Percentiles rank a stretch among this genome's conserved stretches.
phyloP scores from a whole-genome alignment of 2,888 invertebrate genomes.

The Drosophila anomalata region DNA sequence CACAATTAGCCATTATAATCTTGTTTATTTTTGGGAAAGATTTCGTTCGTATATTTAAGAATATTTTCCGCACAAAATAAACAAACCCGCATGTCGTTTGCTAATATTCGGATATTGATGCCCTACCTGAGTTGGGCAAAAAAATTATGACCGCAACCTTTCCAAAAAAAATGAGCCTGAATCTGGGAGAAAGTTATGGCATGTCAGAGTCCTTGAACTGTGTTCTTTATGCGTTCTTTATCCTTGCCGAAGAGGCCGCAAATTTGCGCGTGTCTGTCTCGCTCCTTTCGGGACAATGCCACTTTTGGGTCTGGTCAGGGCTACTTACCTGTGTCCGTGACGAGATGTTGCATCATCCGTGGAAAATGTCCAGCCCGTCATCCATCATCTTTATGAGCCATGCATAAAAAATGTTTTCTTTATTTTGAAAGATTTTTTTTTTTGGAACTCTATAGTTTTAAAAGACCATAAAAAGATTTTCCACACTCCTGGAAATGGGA shows the following conservation, averaged over 20 bases:
- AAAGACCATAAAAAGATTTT: slow-evolving; percentile 36
- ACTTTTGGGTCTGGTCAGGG: slow-evolving; percentile 39
- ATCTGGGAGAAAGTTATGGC: slow-evolving; percentile 58
- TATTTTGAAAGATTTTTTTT: slow-evolving; percentile 23
- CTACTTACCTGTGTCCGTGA: slow-evolving; percentile 41
- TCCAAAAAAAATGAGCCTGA: slow-evolving; percentile 41
- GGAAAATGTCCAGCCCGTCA: slow-evolving; percentile 42
- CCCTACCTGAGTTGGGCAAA: slow-evolving; percentile 25
- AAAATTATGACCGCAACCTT: slow-evolving; percentile 60
- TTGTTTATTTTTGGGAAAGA: slow-evolving; percentile 28
- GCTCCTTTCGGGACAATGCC: slow-evolving; percentile 54
- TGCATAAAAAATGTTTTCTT: slow-evolving; percentile 42
- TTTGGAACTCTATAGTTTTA: slow-evolving; percentile 3
- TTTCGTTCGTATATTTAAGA: slow-evolving; percentile 28
- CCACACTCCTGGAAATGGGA: slow-evolving; percentile 15
- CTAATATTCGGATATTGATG: slow-evolving; percentile 18
- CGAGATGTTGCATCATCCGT: slow-evolving; percentile 65
- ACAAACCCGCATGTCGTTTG: slow-evolving; percentile 5
- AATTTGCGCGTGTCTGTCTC: slow-evolving; percentile 65
- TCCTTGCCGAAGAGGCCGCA: slow-evolving; percentile 37
- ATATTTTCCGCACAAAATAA: slow-evolving; percentile 7
- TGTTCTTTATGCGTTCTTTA: slow-evolving; percentile 68
- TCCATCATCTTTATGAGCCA: slow-evolving; percentile 53
- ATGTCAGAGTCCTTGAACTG: slow-evolving; percentile 68
- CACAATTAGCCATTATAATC: slow-evolving; percentile 34